A percentile compares a stretch with the other conserved stretches of the same genome.
Conservation (phyloP, 1,140 invertebrate species). For the Philopotamus ludificatus region DNA sequence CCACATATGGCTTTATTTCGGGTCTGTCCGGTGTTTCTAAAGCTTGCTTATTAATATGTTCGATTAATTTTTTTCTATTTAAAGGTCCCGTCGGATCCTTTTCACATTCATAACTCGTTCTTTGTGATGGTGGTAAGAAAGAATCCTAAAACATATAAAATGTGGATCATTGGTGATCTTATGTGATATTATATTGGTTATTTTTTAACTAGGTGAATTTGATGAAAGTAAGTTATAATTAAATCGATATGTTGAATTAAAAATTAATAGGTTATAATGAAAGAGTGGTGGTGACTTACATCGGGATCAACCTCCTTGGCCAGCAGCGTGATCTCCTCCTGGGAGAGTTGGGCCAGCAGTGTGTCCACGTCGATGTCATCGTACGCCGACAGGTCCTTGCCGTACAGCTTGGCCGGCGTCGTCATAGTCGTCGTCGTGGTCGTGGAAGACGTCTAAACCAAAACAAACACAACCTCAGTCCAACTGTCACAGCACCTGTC, state of each 20-base stretch:
- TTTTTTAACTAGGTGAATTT: background rate
- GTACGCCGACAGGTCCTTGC: conserved; percentile 89
- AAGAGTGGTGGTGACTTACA: conserved; percentile 66
- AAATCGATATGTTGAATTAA: no score
- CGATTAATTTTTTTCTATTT: conserved; percentile 93
- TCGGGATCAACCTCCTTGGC: conserved; percentile 99
- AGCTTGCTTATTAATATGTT: conserved; percentile 97
- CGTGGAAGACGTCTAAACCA: conserved; percentile 79
- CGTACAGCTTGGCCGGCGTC: conserved; percentile 85
- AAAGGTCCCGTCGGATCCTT: conserved; percentile 94
- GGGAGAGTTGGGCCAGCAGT: conserved; percentile 87
- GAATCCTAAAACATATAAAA: conserved; percentile 74
- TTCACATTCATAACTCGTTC: conserved; percentile 92
- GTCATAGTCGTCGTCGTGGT: conserved; percentile 86
- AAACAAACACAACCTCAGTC: conserved; percentile 36
- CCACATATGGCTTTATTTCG: conserved; percentile 89
- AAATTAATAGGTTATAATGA: background rate
- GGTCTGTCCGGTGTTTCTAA: conserved; percentile 96
- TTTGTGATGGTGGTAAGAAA: conserved; percentile 92
- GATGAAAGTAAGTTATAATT: background rate
- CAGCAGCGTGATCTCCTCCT: conserved; percentile 95
- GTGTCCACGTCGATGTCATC: conserved; percentile 97
- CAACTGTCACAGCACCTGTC: background rate
- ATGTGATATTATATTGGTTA: background rate
- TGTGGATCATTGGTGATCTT: background rate